Percentiles rank a stretch among this genome's conserved stretches.
These are phyloP conservation scores for Willisornis vidua DNA, from an alignment of 2,113 vertebrate genomes.

Conservation along the genomic window DNA sequence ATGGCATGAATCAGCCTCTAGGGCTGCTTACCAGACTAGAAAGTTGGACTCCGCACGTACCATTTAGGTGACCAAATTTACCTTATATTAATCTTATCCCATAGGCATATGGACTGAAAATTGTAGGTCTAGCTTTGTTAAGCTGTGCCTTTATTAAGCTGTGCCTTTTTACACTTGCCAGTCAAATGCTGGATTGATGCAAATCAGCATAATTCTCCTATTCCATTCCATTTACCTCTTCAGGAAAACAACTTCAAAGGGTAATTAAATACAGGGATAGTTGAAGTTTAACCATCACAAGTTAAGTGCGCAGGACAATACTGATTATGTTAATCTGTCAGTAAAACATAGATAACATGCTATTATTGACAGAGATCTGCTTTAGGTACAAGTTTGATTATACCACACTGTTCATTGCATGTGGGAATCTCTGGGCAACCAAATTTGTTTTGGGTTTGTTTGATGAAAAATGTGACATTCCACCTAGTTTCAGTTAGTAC, in stretches of 20 bases:
- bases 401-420: neutral
- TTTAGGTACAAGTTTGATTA: neutral
- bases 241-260: neutral
- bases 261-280: neutral
- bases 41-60: neutral
- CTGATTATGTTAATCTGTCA: neutral
- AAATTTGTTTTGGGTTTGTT: neutral
- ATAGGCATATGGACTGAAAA: neutral
- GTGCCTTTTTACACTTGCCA: neutral
- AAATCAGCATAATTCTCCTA: neutral
- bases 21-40: neutral
- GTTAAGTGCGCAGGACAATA: neutral
- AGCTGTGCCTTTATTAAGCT: neutral
- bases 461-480: neutral
- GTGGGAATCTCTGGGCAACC: neutral
- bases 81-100: neutral
- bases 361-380: neutral
- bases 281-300: neutral
- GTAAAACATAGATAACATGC: neutral
- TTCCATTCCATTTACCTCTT: neutral
- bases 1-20: neutral
- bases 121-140: neutral
- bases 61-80: neutral
- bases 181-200: neutral
- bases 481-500: neutral